phyloP scores from a whole-genome alignment of 2,113 vertebrate genomes.

The Copsychus sechellarum region DNA sequence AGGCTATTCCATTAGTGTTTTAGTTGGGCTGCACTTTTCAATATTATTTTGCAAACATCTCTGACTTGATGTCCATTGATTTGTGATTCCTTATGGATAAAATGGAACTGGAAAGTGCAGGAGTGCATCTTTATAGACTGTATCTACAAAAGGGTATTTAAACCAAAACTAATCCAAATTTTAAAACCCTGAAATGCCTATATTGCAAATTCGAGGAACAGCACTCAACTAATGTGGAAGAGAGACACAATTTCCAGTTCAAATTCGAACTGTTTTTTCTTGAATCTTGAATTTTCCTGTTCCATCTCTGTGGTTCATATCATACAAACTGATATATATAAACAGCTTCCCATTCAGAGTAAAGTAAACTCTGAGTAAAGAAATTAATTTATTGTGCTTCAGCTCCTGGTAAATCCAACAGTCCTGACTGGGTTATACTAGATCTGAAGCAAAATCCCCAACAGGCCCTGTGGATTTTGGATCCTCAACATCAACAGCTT shows the following conservation, averaged over 20 bases:
- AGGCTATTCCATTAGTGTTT: neutral
- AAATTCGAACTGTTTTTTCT: neutral
- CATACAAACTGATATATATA: neutral
- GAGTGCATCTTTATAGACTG: neutral
- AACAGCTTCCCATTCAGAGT: neutral
- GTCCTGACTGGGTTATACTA: neutral
- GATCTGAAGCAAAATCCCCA: neutral
- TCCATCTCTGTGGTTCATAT: neutral
- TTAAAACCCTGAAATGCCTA: fast-evolving
- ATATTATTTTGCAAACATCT: neutral
- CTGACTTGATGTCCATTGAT: neutral
- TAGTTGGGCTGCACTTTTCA: neutral
- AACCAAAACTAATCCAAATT: neutral
- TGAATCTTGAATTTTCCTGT: neutral
- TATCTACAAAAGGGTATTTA: neutral
- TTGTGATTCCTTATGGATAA: neutral
- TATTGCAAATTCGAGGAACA: neutral
- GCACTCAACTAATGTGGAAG: neutral
- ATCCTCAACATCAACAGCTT: neutral
- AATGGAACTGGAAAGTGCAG: neutral
- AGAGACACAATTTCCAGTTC: neutral
- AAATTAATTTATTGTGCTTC: neutral
- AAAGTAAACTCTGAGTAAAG: neutral
- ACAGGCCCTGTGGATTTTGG: neutral
- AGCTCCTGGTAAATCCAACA: neutral